phyloP scores from a whole-genome alignment of 1,140 invertebrate genomes.

The Penaeus chinensis region DNA sequence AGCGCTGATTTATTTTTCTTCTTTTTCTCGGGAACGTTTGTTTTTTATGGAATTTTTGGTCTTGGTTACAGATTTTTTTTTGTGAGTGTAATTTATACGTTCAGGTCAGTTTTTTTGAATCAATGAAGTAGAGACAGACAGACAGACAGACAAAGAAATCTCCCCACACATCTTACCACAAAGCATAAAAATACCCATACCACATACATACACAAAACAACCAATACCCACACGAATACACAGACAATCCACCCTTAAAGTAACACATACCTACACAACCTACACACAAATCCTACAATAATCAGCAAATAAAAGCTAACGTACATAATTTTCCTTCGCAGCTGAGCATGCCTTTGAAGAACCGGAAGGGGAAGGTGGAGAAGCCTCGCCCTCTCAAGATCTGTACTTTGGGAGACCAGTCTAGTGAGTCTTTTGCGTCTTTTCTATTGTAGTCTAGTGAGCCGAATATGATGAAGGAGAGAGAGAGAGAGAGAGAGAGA shows the following conservation, averaged over 20 bases:
- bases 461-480: too few relatives aligned
- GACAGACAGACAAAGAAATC: background rate
- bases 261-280: too few relatives aligned
- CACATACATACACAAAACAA: too few relatives aligned
- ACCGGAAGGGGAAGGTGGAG: slow-evolving; percentile 73
- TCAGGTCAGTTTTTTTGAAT: background rate
- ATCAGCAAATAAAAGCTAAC: background rate
- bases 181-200: too few relatives aligned
- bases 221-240: too few relatives aligned
- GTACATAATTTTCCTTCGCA: background rate
- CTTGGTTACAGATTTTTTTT: background rate
- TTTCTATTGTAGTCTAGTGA: too few relatives aligned
- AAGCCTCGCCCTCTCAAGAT: slow-evolving; percentile 78
- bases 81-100: background rate
- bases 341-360: slow-evolving; percentile 51
- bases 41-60: background rate
- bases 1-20: background rate
- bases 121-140: background rate
- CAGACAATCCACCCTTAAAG: too few relatives aligned
- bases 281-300: too few relatives aligned
- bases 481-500: too few relatives aligned
- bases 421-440: background rate
- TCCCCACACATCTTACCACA: background rate
- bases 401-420: slow-evolving; percentile 59
- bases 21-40: background rate